Evolutionary conservation across 2,113 vertebrate species (phyloP), one percentile per base, ranked within the genome.

Genomic region (Oncorhynchus kisutch): DNA sequence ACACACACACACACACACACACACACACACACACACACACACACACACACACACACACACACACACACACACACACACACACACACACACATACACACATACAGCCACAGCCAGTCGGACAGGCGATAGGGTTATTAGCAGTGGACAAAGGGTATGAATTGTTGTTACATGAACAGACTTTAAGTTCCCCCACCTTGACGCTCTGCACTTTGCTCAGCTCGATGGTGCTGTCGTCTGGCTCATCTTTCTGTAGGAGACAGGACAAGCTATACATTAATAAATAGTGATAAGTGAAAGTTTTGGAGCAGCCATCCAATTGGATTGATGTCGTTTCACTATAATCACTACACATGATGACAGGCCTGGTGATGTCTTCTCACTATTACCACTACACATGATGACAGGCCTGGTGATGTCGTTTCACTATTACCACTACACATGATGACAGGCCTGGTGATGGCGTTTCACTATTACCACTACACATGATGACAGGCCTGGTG

Each of bases 191-290:
- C 81, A 92, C 91, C 75, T 95, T 97, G 66, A 99, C 97, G 0
- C 98, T 99, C 88, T 99, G 98, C 62, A 99, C 96, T 85, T 97
- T 97, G 93, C 96, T 98, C 79, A 99, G 95, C 91, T 98, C 96
- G 5, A 99, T 95, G 0, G 96, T 95, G 60, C 94, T 89, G 73
- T 96, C 96, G 0, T 98, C 96, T 1, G 95, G 91, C 81, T 97
- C 97, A 0, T 99, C 96, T 68, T 96, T 99, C 97, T 99, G 94
- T 73, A 31, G 57, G 27, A 67, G 2, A 67, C 49, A 1, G 70
- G 25, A 77, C 7, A 31, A 74, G 25, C 1, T 11, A 72, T 18
- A n/a, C 25, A 29, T 29, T 31, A 1, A 5, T 12, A n/a, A 22
- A n/a, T 65, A 24, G 22, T 9, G 7, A 65, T 3, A 9, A 9